Percentiles rank a stretch among this genome's conserved stretches.
phyloP scores from a whole-genome alignment of 2,888 invertebrate genomes.

The Callyntrura sp. region DNA sequence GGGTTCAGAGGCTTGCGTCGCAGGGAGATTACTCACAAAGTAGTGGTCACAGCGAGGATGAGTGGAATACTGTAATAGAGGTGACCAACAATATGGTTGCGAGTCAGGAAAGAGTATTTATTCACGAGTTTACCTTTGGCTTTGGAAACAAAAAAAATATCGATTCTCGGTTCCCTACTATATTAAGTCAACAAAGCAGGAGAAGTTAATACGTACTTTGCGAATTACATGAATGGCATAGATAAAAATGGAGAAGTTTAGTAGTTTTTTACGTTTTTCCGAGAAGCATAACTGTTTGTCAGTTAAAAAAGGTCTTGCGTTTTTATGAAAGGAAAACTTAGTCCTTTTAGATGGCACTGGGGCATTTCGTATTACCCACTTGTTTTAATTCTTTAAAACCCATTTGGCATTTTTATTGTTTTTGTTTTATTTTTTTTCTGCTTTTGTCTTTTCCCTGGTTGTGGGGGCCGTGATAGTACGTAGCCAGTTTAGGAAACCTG shows the following conservation, averaged over 20 bases:
- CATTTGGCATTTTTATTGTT: constrained; percentile 45
- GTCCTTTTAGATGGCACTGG: constrained; percentile 32
- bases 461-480: background rate
- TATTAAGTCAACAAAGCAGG: constrained; percentile 8
- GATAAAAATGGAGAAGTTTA: background rate
- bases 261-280: background rate
- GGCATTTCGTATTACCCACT: constrained; percentile 56
- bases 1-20: background rate
- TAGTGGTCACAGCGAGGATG: background rate
- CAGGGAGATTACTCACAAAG: background rate
- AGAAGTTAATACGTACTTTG: constrained; percentile 14
- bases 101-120: constrained; percentile 12
- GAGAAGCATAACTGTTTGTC: background rate
- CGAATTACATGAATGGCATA: constrained; percentile 15
- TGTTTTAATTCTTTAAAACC: constrained; percentile 56
- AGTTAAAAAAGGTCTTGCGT: background rate
- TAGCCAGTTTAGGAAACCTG: background rate
- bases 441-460: background rate
- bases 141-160: constrained; percentile 27
- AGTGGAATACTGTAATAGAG: background rate
- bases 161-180: background rate
- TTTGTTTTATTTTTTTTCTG: constrained; percentile 39
- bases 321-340: constrained; percentile 13
- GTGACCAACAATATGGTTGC: background rate
- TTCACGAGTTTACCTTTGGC: background rate